phyloP scores from a whole-genome alignment of 1,140 invertebrate species.

The Drosophila carrolli region DNA sequence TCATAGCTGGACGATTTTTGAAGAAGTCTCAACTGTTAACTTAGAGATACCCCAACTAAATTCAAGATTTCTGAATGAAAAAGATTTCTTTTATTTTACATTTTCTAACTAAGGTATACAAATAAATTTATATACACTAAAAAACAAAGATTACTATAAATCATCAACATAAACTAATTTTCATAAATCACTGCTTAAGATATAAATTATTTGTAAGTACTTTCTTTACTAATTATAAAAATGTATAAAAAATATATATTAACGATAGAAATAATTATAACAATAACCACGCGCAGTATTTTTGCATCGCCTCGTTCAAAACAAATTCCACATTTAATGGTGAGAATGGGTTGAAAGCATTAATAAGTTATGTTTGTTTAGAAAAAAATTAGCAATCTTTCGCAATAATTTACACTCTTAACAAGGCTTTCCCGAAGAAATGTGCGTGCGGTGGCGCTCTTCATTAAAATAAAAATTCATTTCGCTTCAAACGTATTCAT shows the following conservation, averaged over 20 bases:
- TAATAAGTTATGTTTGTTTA: slow-evolving; percentile 32
- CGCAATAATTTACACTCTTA: slow-evolving; percentile 62
- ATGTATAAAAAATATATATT: slow-evolving; percentile 8
- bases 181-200: too few species aligned
- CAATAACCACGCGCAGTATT: slow-evolving; percentile 15
- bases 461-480: slow-evolving; percentile 43
- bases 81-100: too few species aligned
- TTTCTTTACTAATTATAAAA: not conserved
- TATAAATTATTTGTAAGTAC: too few species aligned
- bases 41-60: slow-evolving; percentile 1
- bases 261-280: slow-evolving; percentile 20
- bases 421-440: slow-evolving; percentile 47
- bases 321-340: slow-evolving; percentile 29
- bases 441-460: slow-evolving; percentile 53
- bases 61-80: not conserved
- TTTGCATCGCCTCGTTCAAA: slow-evolving; percentile 15
- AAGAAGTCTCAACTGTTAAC: slow-evolving; percentile 5
- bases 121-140: too few species aligned
- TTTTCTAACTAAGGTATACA: too few species aligned
- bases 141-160: too few species aligned
- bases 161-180: too few species aligned
- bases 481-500: slow-evolving; percentile 35
- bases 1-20: slow-evolving; percentile 31
- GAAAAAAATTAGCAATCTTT: slow-evolving; percentile 46
- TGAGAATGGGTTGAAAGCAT: slow-evolving; percentile 40